Base-by-base conservation (phyloP, 92 coral and sea anemone species). In the Porites evermanni region DNA sequence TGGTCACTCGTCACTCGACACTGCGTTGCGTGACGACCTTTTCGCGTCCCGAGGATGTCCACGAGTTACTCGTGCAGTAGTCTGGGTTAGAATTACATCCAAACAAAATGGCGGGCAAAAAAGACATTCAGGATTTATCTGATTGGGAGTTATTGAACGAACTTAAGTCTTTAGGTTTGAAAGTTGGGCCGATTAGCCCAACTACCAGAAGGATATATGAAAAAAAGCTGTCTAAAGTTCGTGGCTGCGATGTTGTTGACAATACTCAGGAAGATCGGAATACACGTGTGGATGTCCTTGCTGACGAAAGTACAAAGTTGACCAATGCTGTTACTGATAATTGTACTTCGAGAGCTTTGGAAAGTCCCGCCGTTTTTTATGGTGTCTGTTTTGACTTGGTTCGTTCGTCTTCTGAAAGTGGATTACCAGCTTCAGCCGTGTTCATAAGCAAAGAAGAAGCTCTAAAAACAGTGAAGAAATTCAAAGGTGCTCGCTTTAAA, bases 81-180 rank as follows among this genome's bases (percentile, higher is more conserved):
- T 18, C 64, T 87, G 83, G 52, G 74, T 11, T 69, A 2, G 17
- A 56, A 17, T 38, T 12, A 38, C 47, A 38, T 38, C 12, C 64
- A 70, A 70, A 16, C 86, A 94, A 93, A 75, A 97, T 97, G 99
- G 99, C 98, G 96, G 97, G 87, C 58, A 85, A 77, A 76, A 86
- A 72, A 44, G 79, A 69, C 20, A 74, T 90, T 14, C 21, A 63
- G 53, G 82, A 76, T 23, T 93, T 97, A 26, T 84, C 95, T 52
- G 93, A 94, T 68, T 77, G 67, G n/a, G 97, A 97, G 79, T 77
- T 97, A 71, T 79, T 92, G 84, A 53, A 67, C 29, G 96, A 93
- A 90, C 84, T 95, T 59, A 88, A 86, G 77, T 82, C 83, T 59
- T 79, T 71, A 19, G 95, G 95, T 21, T 79, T 97, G 14, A 92